These are phyloP conservation scores for Anaspis maculata DNA, from an alignment of 2,888 invertebrate genomes.

Conservation along the genomic window DNA sequence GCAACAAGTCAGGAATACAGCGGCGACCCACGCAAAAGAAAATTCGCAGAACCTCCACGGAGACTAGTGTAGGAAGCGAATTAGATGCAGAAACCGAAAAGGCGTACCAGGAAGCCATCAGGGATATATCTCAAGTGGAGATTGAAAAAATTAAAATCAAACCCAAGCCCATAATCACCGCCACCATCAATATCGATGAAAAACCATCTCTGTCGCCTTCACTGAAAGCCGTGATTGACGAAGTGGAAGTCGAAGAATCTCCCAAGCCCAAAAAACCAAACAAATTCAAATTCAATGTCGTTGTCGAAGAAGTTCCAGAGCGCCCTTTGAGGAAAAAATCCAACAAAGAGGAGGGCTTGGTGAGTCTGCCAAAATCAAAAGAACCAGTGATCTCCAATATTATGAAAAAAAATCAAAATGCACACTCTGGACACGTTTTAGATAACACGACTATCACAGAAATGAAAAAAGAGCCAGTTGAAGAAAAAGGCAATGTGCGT, in stretches of 20 bases:
- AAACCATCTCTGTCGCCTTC: constrained; percentile 40
- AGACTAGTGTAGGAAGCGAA: constrained; percentile 16
- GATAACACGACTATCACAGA: constrained; percentile 15
- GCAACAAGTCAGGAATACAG: constrained; percentile 17
- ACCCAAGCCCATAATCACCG: constrained; percentile 48
- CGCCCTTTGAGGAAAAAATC: no score
- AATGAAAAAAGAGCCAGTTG: constrained; percentile 8
- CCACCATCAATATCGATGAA: constrained; percentile 44
- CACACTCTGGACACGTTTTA: constrained; percentile 15
- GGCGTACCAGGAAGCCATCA: constrained; percentile 26
- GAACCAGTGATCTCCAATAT: constrained; percentile 25
- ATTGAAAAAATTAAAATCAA: constrained; percentile 45
- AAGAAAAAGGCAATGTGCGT: constrained; percentile 19
- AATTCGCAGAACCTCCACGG: constrained; percentile 23
- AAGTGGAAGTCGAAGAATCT: constrained; percentile 54
- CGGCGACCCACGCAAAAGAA: constrained; percentile 27
- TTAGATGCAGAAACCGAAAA: constrained; percentile 18
- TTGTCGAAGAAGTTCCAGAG: constrained; percentile 31
- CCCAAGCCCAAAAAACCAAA: constrained; percentile 32
- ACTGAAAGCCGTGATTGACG: constrained; percentile 49
- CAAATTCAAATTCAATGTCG: constrained; percentile 38
- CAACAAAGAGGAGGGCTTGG: constrained; percentile 16
- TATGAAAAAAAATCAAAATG: constrained; percentile 23
- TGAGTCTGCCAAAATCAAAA: constrained; percentile 22
- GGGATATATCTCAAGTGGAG: constrained; percentile 41